Conservation (phyloP, 1,140 invertebrate genomes). For the Caenorhabditis inopinata region DNA sequence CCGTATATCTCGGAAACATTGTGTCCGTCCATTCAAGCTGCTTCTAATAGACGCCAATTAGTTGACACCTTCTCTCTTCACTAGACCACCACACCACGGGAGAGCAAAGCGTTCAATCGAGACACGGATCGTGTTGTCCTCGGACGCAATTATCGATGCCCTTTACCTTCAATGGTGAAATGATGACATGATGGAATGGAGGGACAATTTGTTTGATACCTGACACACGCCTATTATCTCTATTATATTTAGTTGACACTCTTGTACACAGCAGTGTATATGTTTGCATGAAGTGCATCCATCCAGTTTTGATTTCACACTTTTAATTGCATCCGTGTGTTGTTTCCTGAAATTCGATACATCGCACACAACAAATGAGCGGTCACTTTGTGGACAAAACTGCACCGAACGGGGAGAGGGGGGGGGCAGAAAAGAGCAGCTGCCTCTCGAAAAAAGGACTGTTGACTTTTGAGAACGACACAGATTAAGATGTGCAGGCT, state of each 20-base stretch:
- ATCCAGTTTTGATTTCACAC: constrained; percentile 33
- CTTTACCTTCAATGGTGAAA: not conserved
- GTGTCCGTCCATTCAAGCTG: constrained; percentile 6
- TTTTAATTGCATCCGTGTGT: constrained; percentile 4
- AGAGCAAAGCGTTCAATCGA: constrained; percentile 17
- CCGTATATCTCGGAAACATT: not conserved
- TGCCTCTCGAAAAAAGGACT: no score
- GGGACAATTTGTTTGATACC: constrained; percentile 21
- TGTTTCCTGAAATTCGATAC: constrained; percentile 31
- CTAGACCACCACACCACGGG: not conserved
- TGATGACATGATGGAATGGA: not conserved
- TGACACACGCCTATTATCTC: constrained; percentile 30
- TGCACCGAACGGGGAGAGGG: no score
- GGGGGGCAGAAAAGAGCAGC: not conserved
- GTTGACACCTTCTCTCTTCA: constrained; percentile 16
- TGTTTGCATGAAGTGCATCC: constrained; percentile 4
- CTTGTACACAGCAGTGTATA: not conserved
- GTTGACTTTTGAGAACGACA: not conserved
- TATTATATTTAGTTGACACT: not conserved
- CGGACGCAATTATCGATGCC: constrained; percentile 19
- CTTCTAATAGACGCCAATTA: constrained; percentile 21
- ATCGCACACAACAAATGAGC: not conserved
- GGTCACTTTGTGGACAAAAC: not conserved
- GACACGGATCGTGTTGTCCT: constrained; percentile 8
- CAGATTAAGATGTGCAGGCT: not conserved